Evolutionary conservation across 2,797 vertebrate species (phyloP).

Genomic region (Cephalopachus bancanus): DNA sequence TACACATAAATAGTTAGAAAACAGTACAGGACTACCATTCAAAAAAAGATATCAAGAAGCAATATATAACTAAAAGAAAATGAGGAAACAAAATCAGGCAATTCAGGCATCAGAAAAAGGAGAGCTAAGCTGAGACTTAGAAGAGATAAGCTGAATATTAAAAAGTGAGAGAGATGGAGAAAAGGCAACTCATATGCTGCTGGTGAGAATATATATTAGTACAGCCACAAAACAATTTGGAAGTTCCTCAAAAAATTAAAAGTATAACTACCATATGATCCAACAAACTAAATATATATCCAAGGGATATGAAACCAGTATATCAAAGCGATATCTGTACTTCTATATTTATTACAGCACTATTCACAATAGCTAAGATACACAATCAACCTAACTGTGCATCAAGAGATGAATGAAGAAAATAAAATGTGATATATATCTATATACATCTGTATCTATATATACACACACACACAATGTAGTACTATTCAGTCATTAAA

Average conservation of each 20-base stretch:
- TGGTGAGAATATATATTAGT: background rate
- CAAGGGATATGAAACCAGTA: background rate
- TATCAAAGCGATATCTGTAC: background rate
- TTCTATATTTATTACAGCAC: background rate
- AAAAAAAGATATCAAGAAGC: background rate
- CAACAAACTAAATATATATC: background rate
- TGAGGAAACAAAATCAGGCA: conserved; percentile 25
- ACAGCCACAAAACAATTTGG: background rate
- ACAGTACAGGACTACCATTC: background rate
- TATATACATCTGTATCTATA: no score
- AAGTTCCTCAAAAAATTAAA: background rate
- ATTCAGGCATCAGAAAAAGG: background rate
- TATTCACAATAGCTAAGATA: background rate
- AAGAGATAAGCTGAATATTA: background rate
- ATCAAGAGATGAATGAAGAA: background rate
- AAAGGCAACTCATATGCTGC: background rate
- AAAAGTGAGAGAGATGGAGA: background rate
- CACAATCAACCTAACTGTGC: background rate
- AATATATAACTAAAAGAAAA: conserved; percentile 30
- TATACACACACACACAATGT: background rate
- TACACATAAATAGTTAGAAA: background rate
- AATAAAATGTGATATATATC: background rate
- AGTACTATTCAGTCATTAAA: background rate
- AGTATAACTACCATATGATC: background rate
- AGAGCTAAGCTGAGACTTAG: background rate